Conservation (phyloP, 2,113 vertebrate genomes). For the Mus spicilegus region DNA sequence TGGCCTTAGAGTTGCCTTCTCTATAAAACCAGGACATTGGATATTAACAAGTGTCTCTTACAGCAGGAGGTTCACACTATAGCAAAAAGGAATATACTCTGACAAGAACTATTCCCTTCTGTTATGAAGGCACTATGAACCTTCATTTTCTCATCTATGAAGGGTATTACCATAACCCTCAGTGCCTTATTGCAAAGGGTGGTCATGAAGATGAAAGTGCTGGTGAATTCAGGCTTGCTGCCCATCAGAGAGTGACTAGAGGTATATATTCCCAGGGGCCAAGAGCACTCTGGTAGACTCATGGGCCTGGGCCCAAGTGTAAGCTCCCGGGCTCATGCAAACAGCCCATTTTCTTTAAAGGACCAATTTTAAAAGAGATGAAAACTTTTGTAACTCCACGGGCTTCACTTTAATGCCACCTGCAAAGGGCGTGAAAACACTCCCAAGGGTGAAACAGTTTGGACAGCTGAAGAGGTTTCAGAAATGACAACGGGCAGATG, state of each 20-base stretch:
- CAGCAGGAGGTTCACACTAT: background rate
- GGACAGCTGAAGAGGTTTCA: background rate
- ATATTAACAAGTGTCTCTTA: background rate
- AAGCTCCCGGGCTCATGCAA: background rate
- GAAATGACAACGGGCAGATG: background rate
- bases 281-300: fast-evolving
- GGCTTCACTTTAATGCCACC: background rate
- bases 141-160: background rate
- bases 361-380: background rate
- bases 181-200: fast-evolving
- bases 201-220: background rate
- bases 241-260: background rate
- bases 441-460: background rate
- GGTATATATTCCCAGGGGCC: background rate
- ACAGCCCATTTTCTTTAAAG: background rate
- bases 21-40: background rate
- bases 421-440: background rate
- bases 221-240: background rate
- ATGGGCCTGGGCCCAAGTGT: background rate
- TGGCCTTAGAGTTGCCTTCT: background rate
- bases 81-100: background rate
- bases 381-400: background rate
- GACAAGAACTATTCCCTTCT: background rate
- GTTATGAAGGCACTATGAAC: background rate
- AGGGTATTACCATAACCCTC: background rate